These are phyloP conservation scores for Ceratina australensis DNA, from an alignment of 1,140 invertebrate genomes.

Conservation along the genomic window DNA sequence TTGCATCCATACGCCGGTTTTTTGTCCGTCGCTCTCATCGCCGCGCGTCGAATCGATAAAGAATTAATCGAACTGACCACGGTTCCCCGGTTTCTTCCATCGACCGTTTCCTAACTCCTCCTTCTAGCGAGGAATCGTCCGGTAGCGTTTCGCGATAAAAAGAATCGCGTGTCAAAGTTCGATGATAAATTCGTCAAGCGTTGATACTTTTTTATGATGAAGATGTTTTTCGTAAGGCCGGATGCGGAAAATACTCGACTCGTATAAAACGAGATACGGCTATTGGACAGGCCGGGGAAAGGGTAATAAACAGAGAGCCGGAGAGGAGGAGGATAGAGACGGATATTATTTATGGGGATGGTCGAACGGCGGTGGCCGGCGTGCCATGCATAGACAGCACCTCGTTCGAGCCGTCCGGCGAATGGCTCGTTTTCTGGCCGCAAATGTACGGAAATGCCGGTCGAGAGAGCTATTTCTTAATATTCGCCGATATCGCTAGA, in stretches of 20 bases:
- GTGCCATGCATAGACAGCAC: conserved; percentile 77
- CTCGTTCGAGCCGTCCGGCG: conserved; percentile 68
- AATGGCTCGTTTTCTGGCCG: conserved; percentile 72
- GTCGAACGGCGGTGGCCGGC: conserved; percentile 69
- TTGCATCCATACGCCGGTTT: conserved; percentile 37
- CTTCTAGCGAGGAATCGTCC: conserved; percentile 68
- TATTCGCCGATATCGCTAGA: conserved; percentile 72
- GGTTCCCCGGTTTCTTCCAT: conserved; percentile 22
- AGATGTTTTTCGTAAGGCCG: not conserved
- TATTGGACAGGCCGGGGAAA: conserved; percentile 6
- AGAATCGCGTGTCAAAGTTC: not conserved
- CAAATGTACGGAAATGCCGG: conserved; percentile 73
- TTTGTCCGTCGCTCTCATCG: conserved; percentile 19
- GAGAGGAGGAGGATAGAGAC: conserved; percentile 51
- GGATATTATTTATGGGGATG: conserved; percentile 74
- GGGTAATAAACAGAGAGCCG: conserved; percentile 45
- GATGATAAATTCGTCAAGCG: conserved; percentile 20
- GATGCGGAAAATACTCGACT: not conserved
- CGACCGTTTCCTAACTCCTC: not conserved
- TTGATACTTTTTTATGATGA: not conserved
- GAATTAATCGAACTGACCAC: conserved; percentile 46
- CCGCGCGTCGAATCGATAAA: conserved; percentile 40
- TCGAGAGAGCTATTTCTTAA: conserved; percentile 74
- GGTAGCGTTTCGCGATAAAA: conserved; percentile 58
- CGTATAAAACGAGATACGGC: conserved; percentile 22